phyloP scores from a whole-genome alignment of 2,888 invertebrate genomes.

The Scaptodrosophila latifasciaeformis region DNA sequence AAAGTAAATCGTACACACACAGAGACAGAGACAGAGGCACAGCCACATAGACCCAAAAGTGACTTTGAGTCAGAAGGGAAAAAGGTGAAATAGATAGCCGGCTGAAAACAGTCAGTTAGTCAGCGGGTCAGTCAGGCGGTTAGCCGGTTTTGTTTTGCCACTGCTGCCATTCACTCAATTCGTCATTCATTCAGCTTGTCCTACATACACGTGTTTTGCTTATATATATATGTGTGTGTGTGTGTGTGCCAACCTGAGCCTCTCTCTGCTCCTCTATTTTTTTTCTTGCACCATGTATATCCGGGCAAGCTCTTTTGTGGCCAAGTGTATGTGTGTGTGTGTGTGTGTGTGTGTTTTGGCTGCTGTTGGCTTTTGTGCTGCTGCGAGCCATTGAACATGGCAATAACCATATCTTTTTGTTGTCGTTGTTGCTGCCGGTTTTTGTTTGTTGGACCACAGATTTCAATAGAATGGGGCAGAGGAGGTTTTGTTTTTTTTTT shows the following conservation, averaged over 20 bases:
- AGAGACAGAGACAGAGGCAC: not conserved
- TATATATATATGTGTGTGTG: conserved; percentile 16
- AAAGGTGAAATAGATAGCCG: not conserved
- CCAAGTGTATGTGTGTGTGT: conserved; percentile 12
- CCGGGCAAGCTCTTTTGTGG: not conserved
- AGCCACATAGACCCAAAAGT: not conserved
- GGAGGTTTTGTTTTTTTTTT: not conserved
- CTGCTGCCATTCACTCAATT: conserved; percentile 42
- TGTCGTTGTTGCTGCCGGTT: not conserved
- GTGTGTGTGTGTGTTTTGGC: conserved; percentile 9
- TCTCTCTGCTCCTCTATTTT: conserved; percentile 15
- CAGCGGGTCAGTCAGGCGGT: not conserved
- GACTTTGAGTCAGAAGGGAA: not conserved
- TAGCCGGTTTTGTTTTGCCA: not conserved
- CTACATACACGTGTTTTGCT: not conserved
- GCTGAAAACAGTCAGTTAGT: not conserved
- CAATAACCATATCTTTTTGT: conserved; percentile 33
- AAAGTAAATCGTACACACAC: too few species aligned
- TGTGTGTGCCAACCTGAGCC: conserved; percentile 7
- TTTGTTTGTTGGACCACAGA: too few species aligned
- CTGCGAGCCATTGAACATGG: conserved; percentile 51
- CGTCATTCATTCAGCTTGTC: conserved; percentile 26
- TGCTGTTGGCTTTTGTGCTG: conserved; percentile 19
- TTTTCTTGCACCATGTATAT: too few species aligned
- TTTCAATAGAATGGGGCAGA: too few species aligned